Evolutionary conservation across 2,888 invertebrate genomes (phyloP).

Genomic region (Pardosa pseudoannulata): DNA sequence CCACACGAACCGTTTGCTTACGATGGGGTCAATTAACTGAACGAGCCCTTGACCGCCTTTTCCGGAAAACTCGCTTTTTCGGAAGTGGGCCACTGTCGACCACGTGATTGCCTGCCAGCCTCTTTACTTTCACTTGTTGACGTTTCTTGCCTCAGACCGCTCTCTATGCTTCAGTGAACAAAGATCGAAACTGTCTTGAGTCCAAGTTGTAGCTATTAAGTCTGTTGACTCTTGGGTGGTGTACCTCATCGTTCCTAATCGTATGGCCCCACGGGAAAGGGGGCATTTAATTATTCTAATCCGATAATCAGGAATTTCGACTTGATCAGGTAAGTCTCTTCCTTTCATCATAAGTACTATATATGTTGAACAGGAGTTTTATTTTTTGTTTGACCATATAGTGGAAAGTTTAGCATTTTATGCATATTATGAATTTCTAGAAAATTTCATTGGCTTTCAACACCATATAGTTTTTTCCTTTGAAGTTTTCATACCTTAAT

Average conservation of each 20-base stretch:
- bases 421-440: too few species aligned
- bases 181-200: slow-evolving; percentile 23
- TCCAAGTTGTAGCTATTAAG: slow-evolving; percentile 6
- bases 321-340: not conserved
- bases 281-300: not conserved
- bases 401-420: too few species aligned
- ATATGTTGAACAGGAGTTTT: too few species aligned
- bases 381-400: too few species aligned
- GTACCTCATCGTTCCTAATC: not conserved
- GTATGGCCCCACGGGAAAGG: not conserved
- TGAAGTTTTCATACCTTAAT: too few species aligned
- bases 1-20: not conserved
- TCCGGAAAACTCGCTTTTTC: slow-evolving; percentile 33
- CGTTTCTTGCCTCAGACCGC: slow-evolving; percentile 53
- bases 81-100: slow-evolving; percentile 71
- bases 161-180: slow-evolving; percentile 63
- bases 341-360: too few species aligned
- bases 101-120: slow-evolving; percentile 43
- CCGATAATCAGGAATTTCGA: not conserved
- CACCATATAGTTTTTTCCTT: too few species aligned
- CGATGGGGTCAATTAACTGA: slow-evolving; percentile 60
- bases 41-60: slow-evolving; percentile 63
- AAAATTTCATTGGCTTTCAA: too few species aligned
- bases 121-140: slow-evolving; percentile 62
- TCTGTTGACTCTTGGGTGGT: not conserved